Base-by-base conservation (phyloP, 2,113 vertebrate species). In the Spheniscus mendiculus region DNA sequence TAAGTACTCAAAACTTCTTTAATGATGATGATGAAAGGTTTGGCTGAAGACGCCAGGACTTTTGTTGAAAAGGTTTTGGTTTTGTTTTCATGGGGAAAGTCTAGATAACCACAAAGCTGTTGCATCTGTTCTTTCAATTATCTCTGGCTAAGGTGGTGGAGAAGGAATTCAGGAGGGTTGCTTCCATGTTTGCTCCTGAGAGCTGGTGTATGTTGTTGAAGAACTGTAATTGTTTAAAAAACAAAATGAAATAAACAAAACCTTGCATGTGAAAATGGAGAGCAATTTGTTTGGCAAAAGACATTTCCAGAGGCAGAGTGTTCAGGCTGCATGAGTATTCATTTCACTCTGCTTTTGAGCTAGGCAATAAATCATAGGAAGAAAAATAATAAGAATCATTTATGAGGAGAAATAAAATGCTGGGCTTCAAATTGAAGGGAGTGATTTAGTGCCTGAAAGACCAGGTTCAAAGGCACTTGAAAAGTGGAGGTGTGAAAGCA, bases 11-110 rank as follows among this genome's bases (percentile, higher is more conserved):
- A 78, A 94, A 90, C 87, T 90, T 70, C 62, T 88, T 88, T 95
- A 88, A 91, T 93, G 63, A 88, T 93, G 89, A 94, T 89, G 92
- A 96, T 92, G 90, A 90, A 95, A 92, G 61, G 62, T 93, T 89
- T 90, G 52, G 40, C 76, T 91, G 86, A 95, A 89, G 69, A 83
- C 93, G 22, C 61, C 66, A 55, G 71, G 38, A 38, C 42, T 91
- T 96, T 78, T 95, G 50, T 59, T 96, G 73, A 95, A 94, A 94
- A 42, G 15, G 17, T 87, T 95, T 95, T 12, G 5, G 40, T 44
- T 93, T 94, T 74, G 45, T 85, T 83, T 82, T 55, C 56, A 34
- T 95, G 73, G 87, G 87, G 76, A 77, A 96, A 90, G n/a, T 83
- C 90, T 61, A 79, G 26, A 50, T 70, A 91, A 62, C 92, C 70